A percentile compares a stretch with the other conserved stretches of the same genome.
Evolutionary conservation across 2,888 invertebrate genomes (phyloP).

Genomic region (Strigamia transsilvanica): DNA sequence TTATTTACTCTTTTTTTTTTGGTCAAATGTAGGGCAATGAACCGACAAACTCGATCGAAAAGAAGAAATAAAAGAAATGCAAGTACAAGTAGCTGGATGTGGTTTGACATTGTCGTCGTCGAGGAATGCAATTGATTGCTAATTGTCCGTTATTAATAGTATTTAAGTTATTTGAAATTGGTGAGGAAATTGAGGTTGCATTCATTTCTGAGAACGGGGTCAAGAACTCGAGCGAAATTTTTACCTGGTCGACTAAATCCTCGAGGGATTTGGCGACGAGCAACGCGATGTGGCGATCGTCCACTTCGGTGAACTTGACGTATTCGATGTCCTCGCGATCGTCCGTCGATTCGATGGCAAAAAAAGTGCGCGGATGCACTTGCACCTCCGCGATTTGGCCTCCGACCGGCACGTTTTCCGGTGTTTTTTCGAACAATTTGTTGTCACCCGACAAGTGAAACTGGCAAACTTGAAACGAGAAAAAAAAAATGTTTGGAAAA

Average conservation of each 20-base stretch:
- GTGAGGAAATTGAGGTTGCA: not conserved
- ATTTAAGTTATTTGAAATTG: not conserved
- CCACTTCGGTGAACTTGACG: slow-evolving; percentile 78
- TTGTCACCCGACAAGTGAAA: slow-evolving; percentile 86
- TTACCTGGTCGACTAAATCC: slow-evolving; percentile 74
- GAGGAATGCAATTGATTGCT: too few species aligned
- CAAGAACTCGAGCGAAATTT: slow-evolving; percentile 51
- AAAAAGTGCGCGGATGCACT: slow-evolving; percentile 82
- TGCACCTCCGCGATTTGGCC: slow-evolving; percentile 80
- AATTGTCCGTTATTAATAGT: too few species aligned
- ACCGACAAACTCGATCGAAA: not conserved
- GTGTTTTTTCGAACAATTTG: slow-evolving; percentile 82
- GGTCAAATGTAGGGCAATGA: not conserved
- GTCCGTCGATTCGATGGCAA: slow-evolving; percentile 74
- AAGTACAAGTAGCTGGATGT: too few species aligned
- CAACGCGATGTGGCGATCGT: slow-evolving; percentile 79
- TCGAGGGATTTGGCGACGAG: slow-evolving; percentile 80
- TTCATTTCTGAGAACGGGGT: slow-evolving; percentile 26
- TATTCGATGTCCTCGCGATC: slow-evolving; percentile 63
- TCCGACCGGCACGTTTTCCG: slow-evolving; percentile 80
- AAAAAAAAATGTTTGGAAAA: slow-evolving; percentile 11
- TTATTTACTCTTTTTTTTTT: too few species aligned
- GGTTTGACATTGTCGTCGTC: too few species aligned
- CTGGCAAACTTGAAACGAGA: slow-evolving; percentile 69
- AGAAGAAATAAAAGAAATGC: too few species aligned